These are phyloP conservation scores for Spea bombifrons DNA, from an alignment of 2,113 vertebrate genomes.

Conservation along the genomic window DNA sequence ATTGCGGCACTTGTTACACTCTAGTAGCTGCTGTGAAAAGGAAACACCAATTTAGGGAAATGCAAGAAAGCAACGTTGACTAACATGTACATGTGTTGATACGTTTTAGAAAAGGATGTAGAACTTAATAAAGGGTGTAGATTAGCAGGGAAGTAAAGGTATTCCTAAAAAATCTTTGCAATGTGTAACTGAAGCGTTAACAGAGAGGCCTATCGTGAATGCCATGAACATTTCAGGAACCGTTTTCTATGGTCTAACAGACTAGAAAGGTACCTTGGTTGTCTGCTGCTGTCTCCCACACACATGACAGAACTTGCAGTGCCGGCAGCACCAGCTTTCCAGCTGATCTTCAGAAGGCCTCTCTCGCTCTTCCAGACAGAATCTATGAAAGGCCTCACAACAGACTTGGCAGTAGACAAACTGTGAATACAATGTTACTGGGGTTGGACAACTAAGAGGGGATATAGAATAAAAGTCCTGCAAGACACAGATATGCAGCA, in stretches of 20 bases:
- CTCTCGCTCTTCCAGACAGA: constrained; percentile 94
- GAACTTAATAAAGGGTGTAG: not conserved
- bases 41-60: not conserved
- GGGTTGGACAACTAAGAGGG: constrained; percentile 5
- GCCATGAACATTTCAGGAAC: no score
- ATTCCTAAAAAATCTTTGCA: not conserved
- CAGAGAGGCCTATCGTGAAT: no score
- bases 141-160: not conserved
- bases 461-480: not conserved
- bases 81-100: not conserved
- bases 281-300: constrained; percentile 94
- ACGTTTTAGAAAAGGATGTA: not conserved
- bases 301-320: constrained; percentile 94
- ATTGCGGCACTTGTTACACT: constrained; percentile 99
- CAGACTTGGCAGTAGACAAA: constrained; percentile 99
- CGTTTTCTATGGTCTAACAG: no score
- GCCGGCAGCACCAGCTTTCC: constrained; percentile 98
- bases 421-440: constrained; percentile 61
- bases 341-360: constrained; percentile 93
- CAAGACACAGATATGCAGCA: no score
- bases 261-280: constrained; percentile 76
- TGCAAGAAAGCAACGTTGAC: not conserved
- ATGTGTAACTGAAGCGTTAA: no score
- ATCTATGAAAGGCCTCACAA: constrained; percentile 97
- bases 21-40: constrained; percentile 79